Evolutionary conservation across 2,113 vertebrate species (phyloP).

Genomic region (Leuciscus idus): DNA sequence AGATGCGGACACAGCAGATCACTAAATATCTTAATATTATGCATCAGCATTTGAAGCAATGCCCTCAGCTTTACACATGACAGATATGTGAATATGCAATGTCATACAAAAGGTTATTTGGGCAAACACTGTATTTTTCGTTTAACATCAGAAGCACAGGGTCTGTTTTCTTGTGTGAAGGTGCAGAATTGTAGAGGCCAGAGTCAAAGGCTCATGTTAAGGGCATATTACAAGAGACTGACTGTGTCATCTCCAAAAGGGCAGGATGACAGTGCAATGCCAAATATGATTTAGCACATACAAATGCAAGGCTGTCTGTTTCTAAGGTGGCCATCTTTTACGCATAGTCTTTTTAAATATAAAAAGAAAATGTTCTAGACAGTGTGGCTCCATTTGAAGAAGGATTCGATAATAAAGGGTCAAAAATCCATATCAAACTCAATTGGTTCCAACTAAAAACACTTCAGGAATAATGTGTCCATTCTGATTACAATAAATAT

Average conservation of each 20-base stretch:
- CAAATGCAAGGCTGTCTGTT: neutral
- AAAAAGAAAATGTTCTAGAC: neutral
- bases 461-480: neutral
- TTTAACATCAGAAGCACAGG: conserved; percentile 24
- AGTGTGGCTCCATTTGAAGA: neutral
- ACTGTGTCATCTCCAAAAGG: conserved; percentile 26
- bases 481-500: neutral
- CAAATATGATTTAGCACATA: conserved; percentile 13
- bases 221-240: conserved; percentile 23
- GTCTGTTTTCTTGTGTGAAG: neutral
- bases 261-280: neutral
- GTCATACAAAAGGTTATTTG: conserved; percentile 15
- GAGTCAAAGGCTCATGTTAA: conserved; percentile 6
- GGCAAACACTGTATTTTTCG: conserved; percentile 14
- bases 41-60: conserved; percentile 38
- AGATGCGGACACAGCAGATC: conserved; percentile 34
- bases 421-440: neutral
- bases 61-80: conserved; percentile 20
- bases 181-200: neutral
- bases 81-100: conserved; percentile 4
- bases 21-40: conserved; percentile 38
- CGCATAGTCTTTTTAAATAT: neutral
- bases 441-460: neutral
- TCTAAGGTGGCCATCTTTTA: neutral
- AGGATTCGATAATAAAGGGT: neutral